These are phyloP conservation scores for Bedellia somnulentella DNA, from an alignment of 2,888 invertebrate genomes.

Conservation along the genomic window DNA sequence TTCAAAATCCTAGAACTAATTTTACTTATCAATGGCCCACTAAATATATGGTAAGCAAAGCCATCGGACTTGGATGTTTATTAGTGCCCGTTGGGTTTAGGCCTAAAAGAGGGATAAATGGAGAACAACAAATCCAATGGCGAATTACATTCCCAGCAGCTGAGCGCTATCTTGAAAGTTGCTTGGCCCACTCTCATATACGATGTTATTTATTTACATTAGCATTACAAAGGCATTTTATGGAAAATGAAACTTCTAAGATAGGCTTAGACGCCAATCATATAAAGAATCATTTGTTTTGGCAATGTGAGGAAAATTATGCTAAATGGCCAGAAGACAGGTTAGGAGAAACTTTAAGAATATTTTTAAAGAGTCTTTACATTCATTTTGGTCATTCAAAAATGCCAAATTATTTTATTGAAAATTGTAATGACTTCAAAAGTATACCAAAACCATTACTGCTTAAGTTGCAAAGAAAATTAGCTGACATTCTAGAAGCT, in stretches of 20 bases:
- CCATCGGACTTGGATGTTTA: slow-evolving; percentile 68
- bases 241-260: slow-evolving; percentile 66
- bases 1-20: slow-evolving; percentile 59
- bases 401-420: slow-evolving; percentile 74
- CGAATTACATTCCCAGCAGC: slow-evolving; percentile 76
- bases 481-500: slow-evolving; percentile 70
- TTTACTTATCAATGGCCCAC: slow-evolving; percentile 71
- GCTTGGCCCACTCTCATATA: slow-evolving; percentile 70
- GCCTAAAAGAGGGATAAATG: slow-evolving; percentile 63
- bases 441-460: slow-evolving; percentile 67
- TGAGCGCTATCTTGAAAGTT: slow-evolving; percentile 73
- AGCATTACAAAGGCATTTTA: slow-evolving; percentile 70
- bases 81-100: slow-evolving; percentile 71
- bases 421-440: slow-evolving; percentile 71
- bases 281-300: slow-evolving; percentile 72
- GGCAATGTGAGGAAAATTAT: slow-evolving; percentile 75
- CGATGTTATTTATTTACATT: slow-evolving; percentile 70
- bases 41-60: slow-evolving; percentile 65
- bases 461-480: slow-evolving; percentile 64
- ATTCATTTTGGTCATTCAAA: slow-evolving; percentile 60
- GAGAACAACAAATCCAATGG: slow-evolving; percentile 73
- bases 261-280: slow-evolving; percentile 71
- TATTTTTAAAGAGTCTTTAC: slow-evolving; percentile 66
- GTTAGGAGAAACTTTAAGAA: slow-evolving; percentile 67
- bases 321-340: slow-evolving; percentile 74